Evolutionary conservation across 2,113 vertebrate genomes (phyloP), one percentile per base, ranked within the genome.

Genomic region (Dunckerocampus dactyliophorus): DNA sequence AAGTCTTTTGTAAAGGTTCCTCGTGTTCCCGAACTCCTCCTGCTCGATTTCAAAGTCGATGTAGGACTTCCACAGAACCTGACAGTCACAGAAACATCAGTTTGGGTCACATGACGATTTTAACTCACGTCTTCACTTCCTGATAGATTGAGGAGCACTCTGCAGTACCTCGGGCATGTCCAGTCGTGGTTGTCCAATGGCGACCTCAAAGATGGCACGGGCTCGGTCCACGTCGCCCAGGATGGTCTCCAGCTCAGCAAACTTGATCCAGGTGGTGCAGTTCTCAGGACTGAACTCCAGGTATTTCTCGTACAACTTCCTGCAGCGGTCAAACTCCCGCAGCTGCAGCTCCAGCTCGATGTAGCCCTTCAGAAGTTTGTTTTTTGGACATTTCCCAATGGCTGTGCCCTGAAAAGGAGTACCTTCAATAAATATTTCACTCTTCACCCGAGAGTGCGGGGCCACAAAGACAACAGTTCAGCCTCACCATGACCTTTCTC

Each of bases 1-100:
- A 59, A 99, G 67, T 11, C 94, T 83, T 62, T 92, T 91, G 77
- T 98, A 99, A 21, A 99, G 95, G 28, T 83, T 93, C 47, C 95
- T 91, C n/a, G 96, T 98, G 72, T 93, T 94, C 21, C 92, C 93
- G 21, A 92, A 98, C 81, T 99, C 96, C 63, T 98, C 97, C 70
- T 98, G 97, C 83, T 99, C 96, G 5, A 97, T 96, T 89, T 99
- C 95, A 85, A 95, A 98, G 82, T 99, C 97, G 64, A 98, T 98
- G 63, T 98, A 98, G 22, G 97, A 97, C 78, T 99, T 99, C 97
- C 96, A 99, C 65, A 98, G 91, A 52, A 99, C 95, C 97, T 99
- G 81, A 57, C 66, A 64, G 20, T 60, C 22, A 59, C 6, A 58
- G 1, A 47, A 64, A 3, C 20, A 21, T 50, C 42, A 60, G 45